These are phyloP conservation scores for Labeo catla DNA, from an alignment of 2,113 vertebrate species.

Conservation along the genomic window DNA sequence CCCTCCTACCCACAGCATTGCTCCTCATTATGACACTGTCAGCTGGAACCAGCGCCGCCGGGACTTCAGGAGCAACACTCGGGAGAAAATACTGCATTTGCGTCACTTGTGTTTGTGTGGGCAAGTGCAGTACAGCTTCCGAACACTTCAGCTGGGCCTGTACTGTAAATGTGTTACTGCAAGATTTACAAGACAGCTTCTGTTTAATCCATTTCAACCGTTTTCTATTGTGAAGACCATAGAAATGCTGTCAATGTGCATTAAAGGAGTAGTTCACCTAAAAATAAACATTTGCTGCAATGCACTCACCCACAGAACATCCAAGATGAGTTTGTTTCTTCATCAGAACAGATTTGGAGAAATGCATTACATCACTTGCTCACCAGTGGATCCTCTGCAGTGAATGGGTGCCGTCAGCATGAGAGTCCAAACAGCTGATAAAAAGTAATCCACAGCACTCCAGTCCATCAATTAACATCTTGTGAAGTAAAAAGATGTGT, in stretches of 20 bases:
- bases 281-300: not conserved
- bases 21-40: slow-evolving; percentile 31
- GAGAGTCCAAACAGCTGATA: too few relatives aligned
- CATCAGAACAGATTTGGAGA: too few relatives aligned
- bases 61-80: slow-evolving; percentile 5
- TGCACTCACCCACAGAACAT: too few relatives aligned
- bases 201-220: not conserved
- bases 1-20: slow-evolving; percentile 24
- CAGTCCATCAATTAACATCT: too few relatives aligned
- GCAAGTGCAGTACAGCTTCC: slow-evolving; percentile 1
- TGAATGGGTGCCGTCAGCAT: too few relatives aligned
- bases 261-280: not conserved
- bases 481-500: too few relatives aligned
- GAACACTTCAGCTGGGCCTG: not conserved
- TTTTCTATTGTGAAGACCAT: not conserved
- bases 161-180: not conserved
- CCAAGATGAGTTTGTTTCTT: too few relatives aligned
- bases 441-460: too few relatives aligned
- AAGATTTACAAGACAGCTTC: slow-evolving; percentile 14
- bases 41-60: not conserved
- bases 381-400: too few relatives aligned
- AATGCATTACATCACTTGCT: too few relatives aligned
- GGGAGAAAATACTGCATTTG: slow-evolving; percentile 24
- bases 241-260: not conserved
- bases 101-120: slow-evolving; percentile 5